phyloP scores from a whole-genome alignment of 2,113 vertebrate species.

The Leptobrachium ailaonicum region DNA sequence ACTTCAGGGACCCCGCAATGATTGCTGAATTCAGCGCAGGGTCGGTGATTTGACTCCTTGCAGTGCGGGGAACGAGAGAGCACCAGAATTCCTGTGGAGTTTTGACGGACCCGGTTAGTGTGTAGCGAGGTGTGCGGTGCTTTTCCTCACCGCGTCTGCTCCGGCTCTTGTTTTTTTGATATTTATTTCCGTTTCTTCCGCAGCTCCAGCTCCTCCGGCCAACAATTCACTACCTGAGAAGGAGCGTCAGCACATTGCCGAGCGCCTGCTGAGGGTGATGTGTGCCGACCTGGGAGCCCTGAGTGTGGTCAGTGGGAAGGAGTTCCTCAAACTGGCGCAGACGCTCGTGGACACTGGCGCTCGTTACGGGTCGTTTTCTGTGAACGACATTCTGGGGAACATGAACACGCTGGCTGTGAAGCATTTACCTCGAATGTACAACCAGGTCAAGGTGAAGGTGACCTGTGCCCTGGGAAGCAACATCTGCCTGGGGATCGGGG shows the following conservation, averaged over 20 bases:
- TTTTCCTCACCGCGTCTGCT: too few species aligned
- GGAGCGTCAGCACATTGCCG: conserved; percentile 94
- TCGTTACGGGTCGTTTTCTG: conserved; percentile 92
- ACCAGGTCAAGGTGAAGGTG: conserved; percentile 98
- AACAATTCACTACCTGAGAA: conserved; percentile 89
- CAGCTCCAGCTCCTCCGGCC: conserved; percentile 30
- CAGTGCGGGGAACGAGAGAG: too few species aligned
- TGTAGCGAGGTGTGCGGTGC: too few species aligned
- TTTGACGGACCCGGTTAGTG: too few species aligned
- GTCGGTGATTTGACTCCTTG: too few species aligned
- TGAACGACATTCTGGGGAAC: conserved; percentile 90
- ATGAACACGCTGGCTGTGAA: conserved; percentile 92
- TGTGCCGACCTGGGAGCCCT: conserved; percentile 89
- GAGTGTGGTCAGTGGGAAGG: conserved; percentile 88
- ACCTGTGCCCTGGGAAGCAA: conserved; percentile 95
- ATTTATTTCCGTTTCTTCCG: conserved; percentile 19
- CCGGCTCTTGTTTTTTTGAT: neutral
- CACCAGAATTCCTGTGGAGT: too few species aligned
- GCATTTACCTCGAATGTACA: conserved; percentile 96
- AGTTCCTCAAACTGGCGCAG: conserved; percentile 95
- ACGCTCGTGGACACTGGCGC: conserved; percentile 93
- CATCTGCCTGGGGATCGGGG: conserved; percentile 88
- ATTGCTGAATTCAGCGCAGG: too few species aligned
- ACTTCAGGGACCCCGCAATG: too few species aligned
- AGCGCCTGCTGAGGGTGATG: conserved; percentile 91